Conservation (phyloP, 2,797 vertebrate genomes). For the Bucorvus abyssinicus region DNA sequence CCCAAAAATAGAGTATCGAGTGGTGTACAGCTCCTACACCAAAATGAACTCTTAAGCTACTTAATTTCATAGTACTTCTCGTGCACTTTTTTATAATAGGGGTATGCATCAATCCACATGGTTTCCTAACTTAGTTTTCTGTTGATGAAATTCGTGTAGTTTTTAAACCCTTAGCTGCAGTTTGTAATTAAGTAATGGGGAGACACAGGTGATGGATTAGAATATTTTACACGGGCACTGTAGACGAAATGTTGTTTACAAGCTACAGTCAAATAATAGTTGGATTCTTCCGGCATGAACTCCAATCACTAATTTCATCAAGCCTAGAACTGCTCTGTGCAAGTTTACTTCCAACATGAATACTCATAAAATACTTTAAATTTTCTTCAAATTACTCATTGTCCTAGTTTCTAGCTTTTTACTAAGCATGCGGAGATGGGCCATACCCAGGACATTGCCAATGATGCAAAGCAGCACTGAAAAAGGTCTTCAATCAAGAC, state of each 20-base stretch:
- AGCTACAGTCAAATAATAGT: background rate
- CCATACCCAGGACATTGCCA: background rate
- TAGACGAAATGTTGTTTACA: background rate
- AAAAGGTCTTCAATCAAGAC: background rate
- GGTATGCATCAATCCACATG: background rate
- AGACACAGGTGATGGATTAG: background rate
- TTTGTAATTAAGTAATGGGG: background rate
- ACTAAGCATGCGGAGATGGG: background rate
- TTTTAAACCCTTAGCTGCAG: background rate
- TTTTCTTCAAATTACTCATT: background rate
- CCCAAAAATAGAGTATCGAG: background rate
- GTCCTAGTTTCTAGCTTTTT: background rate
- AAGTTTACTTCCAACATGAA: background rate
- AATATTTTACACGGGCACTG: background rate
- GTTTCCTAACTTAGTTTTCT: background rate
- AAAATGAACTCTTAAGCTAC: background rate
- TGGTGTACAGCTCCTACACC: background rate
- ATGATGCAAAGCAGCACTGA: background rate
- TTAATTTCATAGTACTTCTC: background rate
- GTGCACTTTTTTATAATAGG: background rate
- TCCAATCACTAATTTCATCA: background rate
- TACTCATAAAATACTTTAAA: background rate
- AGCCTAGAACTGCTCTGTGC: background rate
- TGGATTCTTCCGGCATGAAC: background rate
- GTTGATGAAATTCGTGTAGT: background rate